phyloP scores from a whole-genome alignment of 2,113 vertebrate genomes.

The Arizona elegans region DNA sequence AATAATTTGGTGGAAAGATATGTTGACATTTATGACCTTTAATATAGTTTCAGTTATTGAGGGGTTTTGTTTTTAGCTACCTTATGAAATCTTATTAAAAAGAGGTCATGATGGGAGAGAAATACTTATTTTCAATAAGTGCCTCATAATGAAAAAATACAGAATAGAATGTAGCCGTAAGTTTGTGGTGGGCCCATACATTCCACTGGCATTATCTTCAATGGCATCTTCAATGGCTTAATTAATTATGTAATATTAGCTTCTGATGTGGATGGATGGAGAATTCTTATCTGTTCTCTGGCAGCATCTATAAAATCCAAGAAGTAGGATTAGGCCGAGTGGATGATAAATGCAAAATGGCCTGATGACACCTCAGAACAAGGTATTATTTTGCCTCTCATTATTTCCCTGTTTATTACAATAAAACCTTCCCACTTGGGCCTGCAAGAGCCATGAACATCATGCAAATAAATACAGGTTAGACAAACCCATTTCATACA shows the following conservation, averaged over 20 bases:
- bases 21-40: neutral
- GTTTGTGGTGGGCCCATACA: neutral
- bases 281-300: neutral
- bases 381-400: neutral
- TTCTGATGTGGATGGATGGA: neutral
- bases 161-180: neutral
- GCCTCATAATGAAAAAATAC: neutral
- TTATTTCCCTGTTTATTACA: neutral
- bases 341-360: neutral
- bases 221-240: neutral
- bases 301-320: neutral
- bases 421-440: neutral
- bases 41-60: neutral
- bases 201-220: neutral
- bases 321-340: neutral
- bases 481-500: neutral
- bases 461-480: fast-evolving
- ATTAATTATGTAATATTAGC: neutral
- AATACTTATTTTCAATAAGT: neutral
- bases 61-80: neutral
- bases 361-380: neutral
- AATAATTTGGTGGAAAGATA: neutral
- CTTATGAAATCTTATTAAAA: neutral
- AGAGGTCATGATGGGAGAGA: neutral
- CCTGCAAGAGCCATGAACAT: neutral